Base-by-base conservation (phyloP, 2,888 invertebrate genomes). In the Cryptus armator region DNA sequence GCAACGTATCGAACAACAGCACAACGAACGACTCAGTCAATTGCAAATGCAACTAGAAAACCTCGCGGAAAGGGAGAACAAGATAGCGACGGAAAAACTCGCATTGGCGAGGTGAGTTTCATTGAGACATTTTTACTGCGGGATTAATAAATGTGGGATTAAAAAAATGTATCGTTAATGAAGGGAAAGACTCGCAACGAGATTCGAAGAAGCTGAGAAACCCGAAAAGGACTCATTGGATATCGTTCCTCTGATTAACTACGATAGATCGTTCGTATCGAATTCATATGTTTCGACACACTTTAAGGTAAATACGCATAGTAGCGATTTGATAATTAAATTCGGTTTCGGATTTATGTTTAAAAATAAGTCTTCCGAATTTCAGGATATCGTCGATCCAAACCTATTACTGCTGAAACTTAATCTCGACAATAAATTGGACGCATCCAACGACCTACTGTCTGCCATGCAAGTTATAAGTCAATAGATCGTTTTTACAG, bases 361-460 rank as follows among this genome's bases (percentile, higher is more conserved):
- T 56, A 48, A 29, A 62, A 32, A 16, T 53, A 62, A 16, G 70
- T 78, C 12, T 32, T 37, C 24, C 14, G 12, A 67, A 76, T 77
- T 37, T 46, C 79, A 92, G 92, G 91, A 90, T 64, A 87, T 91
- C 24, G 89, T 92, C 24, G 92, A 92, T 81, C 92, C 92, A 29
- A 87, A 90, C 78, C 80, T 92, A 56, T 82, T 91, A 24, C 88
- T 92, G 80, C 81, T 92, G 19, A 92, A 91, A 83, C 85, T 91
- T 62, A 87, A 89, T 81, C 86, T 92, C 10, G 90, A 92, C 62
- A 87, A 91, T 86, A 89, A 90, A 62, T 62, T 90, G 46, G 85
- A 88, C 14, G 76, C 81, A 53, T 80, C 87, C 9, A 86, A 88
- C 19, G 85, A 87, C 70, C 79, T 87, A 16, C 83, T 87, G 48